Conservation (phyloP, 2,888 invertebrate species). For the Hydrotaea diabolus region DNA sequence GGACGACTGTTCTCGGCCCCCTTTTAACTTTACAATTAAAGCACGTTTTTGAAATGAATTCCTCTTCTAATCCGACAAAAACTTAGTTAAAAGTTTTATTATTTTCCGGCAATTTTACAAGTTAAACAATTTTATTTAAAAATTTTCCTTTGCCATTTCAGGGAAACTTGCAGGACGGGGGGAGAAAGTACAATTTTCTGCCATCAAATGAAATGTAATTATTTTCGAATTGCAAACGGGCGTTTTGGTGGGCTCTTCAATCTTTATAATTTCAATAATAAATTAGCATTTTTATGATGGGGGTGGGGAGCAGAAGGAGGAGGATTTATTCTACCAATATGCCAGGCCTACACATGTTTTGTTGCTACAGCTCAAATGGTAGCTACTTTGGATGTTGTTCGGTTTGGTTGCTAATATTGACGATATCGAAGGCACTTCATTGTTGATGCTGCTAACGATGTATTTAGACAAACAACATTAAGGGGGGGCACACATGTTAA, state of each 20-base stretch:
- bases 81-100: not conserved
- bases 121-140: conserved; percentile 12
- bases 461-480: conserved; percentile 25
- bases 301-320: no score
- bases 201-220: conserved; percentile 13
- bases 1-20: no score
- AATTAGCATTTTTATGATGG: conserved; percentile 55
- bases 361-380: not conserved
- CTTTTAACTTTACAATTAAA: no score
- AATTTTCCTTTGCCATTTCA: not conserved
- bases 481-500: conserved; percentile 51
- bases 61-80: not conserved
- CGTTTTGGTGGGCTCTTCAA: conserved; percentile 5
- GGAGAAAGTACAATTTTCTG: not conserved
- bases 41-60: not conserved
- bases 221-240: conserved; percentile 11
- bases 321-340: conserved; percentile 21
- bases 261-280: conserved; percentile 31
- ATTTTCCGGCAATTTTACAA: not conserved
- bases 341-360: not conserved
- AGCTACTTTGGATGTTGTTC: not conserved
- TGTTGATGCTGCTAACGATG: not conserved
- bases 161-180: no score
- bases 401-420: not conserved
- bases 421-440: not conserved